Evolutionary conservation across 2,113 vertebrate genomes (phyloP).

Genomic region (Albula glossodonta): DNA sequence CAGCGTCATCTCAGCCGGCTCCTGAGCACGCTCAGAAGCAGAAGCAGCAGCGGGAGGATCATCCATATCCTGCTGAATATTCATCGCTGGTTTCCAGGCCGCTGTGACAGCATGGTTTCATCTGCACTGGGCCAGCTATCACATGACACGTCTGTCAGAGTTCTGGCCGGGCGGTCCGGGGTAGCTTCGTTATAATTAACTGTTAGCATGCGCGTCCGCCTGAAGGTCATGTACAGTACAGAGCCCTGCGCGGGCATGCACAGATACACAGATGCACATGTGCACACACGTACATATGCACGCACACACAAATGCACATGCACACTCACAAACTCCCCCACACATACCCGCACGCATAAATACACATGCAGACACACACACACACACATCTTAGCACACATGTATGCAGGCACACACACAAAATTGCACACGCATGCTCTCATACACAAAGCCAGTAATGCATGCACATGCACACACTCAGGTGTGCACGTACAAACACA

Average conservation of each 20-base stretch:
- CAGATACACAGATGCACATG: too few species aligned
- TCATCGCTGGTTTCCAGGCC: neutral
- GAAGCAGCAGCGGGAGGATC: neutral
- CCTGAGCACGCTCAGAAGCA: neutral
- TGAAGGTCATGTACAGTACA: neutral
- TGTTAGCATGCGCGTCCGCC: neutral
- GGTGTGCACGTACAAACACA: neutral
- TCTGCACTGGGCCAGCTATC: neutral
- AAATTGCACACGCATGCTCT: too few species aligned
- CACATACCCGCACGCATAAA: too few species aligned
- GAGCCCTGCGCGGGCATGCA: too few species aligned
- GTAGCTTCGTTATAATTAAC: neutral
- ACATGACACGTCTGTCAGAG: conserved; percentile 17
- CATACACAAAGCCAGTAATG: too few species aligned
- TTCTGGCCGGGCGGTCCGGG: neutral
- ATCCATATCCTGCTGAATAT: conserved; percentile 15
- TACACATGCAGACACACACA: neutral
- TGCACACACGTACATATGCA: too few species aligned
- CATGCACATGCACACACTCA: neutral
- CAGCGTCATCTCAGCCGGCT: neutral
- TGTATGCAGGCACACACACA: too few species aligned
- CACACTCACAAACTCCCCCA: too few species aligned
- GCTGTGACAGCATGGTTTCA: neutral
- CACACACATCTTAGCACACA: neutral
- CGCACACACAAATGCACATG: too few species aligned